These are phyloP conservation scores for Eutolmus rufibarbis DNA, from an alignment of 2,888 invertebrate species.

Conservation along the genomic window DNA sequence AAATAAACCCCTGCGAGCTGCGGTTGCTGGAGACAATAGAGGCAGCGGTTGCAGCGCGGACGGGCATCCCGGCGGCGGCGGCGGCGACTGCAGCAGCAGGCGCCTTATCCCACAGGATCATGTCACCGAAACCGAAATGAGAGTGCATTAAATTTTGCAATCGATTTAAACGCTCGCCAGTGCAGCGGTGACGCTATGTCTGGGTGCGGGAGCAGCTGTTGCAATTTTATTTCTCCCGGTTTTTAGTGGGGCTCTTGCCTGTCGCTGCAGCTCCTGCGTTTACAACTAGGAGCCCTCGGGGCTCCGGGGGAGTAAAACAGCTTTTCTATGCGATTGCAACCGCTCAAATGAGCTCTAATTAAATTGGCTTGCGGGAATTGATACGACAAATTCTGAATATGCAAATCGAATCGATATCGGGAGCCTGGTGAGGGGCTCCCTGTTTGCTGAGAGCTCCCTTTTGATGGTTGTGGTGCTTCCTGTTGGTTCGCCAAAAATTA, in stretches of 20 bases:
- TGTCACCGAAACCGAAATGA: slow-evolving; percentile 52
- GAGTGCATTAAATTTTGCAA: slow-evolving; percentile 54
- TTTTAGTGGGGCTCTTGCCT: background rate
- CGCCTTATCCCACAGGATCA: background rate
- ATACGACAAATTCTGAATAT: background rate
- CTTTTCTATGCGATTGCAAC: background rate
- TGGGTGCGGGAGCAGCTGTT: background rate
- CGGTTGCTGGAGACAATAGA: background rate
- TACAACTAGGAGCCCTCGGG: background rate
- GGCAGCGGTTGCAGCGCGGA: slow-evolving; percentile 35
- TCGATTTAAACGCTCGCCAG: background rate
- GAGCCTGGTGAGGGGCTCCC: background rate
- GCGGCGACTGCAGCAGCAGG: slow-evolving; percentile 46
- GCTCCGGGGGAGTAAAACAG: background rate
- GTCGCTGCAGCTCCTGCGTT: background rate
- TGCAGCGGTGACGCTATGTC: background rate
- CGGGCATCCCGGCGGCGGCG: background rate
- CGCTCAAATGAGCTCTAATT: background rate
- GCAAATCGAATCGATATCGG: background rate
- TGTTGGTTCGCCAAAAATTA: background rate
- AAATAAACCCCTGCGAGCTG: background rate
- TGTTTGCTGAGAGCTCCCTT: background rate
- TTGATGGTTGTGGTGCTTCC: background rate
- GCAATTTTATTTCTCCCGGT: background rate
- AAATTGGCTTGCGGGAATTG: background rate